Conservation (phyloP, 2,797 vertebrate genomes). For the Avahi laniger region DNA sequence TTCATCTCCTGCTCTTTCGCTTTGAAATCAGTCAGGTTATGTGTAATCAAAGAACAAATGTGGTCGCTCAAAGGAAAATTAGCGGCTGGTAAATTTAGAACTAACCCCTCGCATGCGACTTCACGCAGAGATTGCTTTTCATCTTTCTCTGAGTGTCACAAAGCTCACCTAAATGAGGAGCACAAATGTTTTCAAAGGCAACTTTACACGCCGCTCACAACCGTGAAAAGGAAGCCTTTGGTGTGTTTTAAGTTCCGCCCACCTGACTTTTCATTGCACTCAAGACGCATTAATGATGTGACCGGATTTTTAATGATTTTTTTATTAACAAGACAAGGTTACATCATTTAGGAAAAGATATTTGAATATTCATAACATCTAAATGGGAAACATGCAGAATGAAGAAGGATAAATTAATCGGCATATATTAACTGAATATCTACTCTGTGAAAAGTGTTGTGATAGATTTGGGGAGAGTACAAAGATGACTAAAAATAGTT, state of each 20-base stretch:
- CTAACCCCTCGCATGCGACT: slow-evolving; percentile 53
- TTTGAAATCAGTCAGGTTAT: slow-evolving; percentile 78
- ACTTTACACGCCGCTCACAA: not conserved
- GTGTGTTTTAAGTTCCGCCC: not conserved
- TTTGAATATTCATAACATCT: slow-evolving; percentile 11
- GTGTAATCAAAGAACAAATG: slow-evolving; percentile 77
- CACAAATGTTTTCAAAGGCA: slow-evolving; percentile 72
- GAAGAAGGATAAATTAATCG: slow-evolving; percentile 50
- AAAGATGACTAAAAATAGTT: not conserved
- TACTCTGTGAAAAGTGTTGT: not conserved
- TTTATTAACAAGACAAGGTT: not conserved
- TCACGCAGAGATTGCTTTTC: slow-evolving; percentile 74
- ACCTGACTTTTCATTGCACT: slow-evolving; percentile 14
- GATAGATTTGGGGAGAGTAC: not conserved
- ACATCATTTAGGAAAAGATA: not conserved
- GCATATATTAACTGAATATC: not conserved
- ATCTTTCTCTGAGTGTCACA: slow-evolving; percentile 70
- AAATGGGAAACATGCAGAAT: slow-evolving; percentile 1
- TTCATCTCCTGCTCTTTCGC: slow-evolving; percentile 66
- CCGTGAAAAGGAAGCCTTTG: slow-evolving; percentile 3
- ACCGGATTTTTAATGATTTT: slow-evolving; percentile 16
- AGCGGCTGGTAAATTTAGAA: slow-evolving; percentile 75
- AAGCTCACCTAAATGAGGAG: slow-evolving; percentile 69
- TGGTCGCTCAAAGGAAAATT: slow-evolving; percentile 73
- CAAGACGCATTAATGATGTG: not conserved